phyloP scores from a whole-genome alignment of 2,113 vertebrate species.

The Nothoprocta pentlandii region DNA sequence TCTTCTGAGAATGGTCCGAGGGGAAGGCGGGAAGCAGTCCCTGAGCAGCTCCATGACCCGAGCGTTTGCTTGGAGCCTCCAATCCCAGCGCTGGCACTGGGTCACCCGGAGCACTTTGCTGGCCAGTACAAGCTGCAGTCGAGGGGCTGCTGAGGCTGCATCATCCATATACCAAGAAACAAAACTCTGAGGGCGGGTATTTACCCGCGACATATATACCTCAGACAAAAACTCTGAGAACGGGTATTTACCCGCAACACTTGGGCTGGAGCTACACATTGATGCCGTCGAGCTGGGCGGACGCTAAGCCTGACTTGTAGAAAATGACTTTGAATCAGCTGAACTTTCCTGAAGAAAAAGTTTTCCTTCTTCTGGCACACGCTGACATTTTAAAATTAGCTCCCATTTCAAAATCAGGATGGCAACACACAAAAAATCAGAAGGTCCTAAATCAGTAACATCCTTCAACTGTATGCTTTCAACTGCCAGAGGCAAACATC shows the following conservation, averaged over 20 bases:
- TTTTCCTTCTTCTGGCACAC: neutral
- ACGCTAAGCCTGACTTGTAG: fast-evolving
- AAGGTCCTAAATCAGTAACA: neutral
- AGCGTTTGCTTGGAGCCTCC: fast-evolving
- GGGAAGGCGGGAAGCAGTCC: neutral
- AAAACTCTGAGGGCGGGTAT: too few relatives aligned
- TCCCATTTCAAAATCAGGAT: neutral
- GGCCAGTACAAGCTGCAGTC: neutral
- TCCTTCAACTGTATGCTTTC: neutral
- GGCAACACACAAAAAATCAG: neutral
- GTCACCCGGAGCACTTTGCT: neutral
- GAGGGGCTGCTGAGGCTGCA: neutral
- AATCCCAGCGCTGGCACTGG: neutral
- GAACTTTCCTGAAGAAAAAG: neutral
- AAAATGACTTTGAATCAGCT: neutral
- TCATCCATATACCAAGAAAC: neutral
- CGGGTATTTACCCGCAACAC: too few relatives aligned
- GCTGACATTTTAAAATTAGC: neutral
- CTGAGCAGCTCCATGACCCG: neutral
- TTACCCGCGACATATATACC: too few relatives aligned
- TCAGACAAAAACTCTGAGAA: too few relatives aligned
- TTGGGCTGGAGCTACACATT: neutral
- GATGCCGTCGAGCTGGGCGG: fast-evolving
- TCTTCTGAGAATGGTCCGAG: slow-evolving; percentile 11
- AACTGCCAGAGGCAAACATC: neutral